Conservation (phyloP, 1,140 invertebrate species). For the Drosophila triauraria region DNA sequence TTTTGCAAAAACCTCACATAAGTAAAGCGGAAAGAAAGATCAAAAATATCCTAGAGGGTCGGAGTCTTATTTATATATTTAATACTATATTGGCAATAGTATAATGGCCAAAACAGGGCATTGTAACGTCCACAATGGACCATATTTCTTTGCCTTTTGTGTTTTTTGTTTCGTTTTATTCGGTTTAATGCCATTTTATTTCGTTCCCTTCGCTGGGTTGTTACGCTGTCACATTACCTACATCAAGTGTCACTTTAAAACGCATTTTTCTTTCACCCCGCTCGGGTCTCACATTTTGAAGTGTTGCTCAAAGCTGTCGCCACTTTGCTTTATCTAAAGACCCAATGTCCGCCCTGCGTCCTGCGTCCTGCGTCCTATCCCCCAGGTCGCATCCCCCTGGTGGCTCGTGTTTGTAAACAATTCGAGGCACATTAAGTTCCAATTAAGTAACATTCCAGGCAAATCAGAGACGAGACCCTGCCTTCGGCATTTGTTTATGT, state of each 20-base stretch:
- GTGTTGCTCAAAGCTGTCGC: slow-evolving; percentile 71
- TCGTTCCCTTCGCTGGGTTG: slow-evolving; percentile 46
- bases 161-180: slow-evolving; percentile 51
- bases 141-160: background rate
- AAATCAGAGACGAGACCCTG: slow-evolving; percentile 52
- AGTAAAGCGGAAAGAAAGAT: too few relatives aligned
- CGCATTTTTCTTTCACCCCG: slow-evolving; percentile 68
- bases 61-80: background rate
- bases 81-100: background rate
- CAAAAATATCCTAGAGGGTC: background rate
- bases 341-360: slow-evolving; percentile 10
- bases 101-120: slow-evolving; percentile 14
- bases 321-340: slow-evolving; percentile 64
- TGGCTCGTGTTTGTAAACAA: slow-evolving; percentile 69
- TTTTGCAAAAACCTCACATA: background rate
- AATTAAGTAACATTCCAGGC: slow-evolving; percentile 77
- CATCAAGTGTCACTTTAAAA: slow-evolving; percentile 80
- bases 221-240: slow-evolving; percentile 77
- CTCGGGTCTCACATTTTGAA: slow-evolving; percentile 49
- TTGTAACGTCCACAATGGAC: slow-evolving; percentile 9
- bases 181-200: slow-evolving; percentile 43
- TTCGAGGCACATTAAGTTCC: slow-evolving; percentile 78
- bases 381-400: slow-evolving; percentile 1
- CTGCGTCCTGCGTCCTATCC: slow-evolving; percentile 2
- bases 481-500: slow-evolving; percentile 45